A percentile compares a stretch with the other conserved stretches of the same genome.
These are phyloP conservation scores for Drosophila prolongata DNA, from an alignment of 2,888 invertebrate species.

Conservation along the genomic window DNA sequence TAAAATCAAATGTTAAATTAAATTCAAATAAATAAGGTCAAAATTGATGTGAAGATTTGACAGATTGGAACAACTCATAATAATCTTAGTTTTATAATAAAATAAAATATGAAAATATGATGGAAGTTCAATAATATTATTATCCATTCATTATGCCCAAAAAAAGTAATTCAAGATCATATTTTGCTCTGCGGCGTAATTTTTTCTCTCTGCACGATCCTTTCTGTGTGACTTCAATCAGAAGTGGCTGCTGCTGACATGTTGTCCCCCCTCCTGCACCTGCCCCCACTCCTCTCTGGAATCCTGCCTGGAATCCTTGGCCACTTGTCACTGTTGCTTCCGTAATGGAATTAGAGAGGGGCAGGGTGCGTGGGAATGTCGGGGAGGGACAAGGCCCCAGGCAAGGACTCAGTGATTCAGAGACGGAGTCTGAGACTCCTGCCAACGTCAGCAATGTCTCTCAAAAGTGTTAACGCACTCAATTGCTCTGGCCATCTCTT, in stretches of 20 bases:
- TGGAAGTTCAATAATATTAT: no score
- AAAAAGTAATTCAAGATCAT: neutral
- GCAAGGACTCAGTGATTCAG: slow-evolving; percentile 8
- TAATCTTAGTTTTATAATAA: no score
- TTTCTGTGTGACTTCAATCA: slow-evolving; percentile 32
- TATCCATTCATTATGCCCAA: no score
- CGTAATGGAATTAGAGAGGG: slow-evolving; percentile 72
- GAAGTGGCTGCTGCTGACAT: slow-evolving; percentile 37
- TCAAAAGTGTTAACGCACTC: slow-evolving; percentile 75
- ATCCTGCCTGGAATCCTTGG: slow-evolving; percentile 40
- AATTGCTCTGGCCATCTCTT: slow-evolving; percentile 48
- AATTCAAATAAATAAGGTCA: no score
- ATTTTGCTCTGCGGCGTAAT: neutral
- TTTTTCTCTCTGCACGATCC: slow-evolving; percentile 6
- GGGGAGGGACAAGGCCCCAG: slow-evolving; percentile 1
- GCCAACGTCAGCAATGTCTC: slow-evolving; percentile 52
- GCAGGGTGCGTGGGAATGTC: slow-evolving; percentile 1
- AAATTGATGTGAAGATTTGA: no score
- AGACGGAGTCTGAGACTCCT: slow-evolving; percentile 18
- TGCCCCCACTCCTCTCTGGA: neutral
- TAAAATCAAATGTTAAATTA: no score
- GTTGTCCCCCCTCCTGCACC: slow-evolving; percentile 43
- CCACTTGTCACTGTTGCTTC: slow-evolving; percentile 80
- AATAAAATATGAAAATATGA: no score
- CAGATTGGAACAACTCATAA: no score